Base-by-base conservation (phyloP, 2,113 vertebrate genomes). In the Sander lucioperca region DNA sequence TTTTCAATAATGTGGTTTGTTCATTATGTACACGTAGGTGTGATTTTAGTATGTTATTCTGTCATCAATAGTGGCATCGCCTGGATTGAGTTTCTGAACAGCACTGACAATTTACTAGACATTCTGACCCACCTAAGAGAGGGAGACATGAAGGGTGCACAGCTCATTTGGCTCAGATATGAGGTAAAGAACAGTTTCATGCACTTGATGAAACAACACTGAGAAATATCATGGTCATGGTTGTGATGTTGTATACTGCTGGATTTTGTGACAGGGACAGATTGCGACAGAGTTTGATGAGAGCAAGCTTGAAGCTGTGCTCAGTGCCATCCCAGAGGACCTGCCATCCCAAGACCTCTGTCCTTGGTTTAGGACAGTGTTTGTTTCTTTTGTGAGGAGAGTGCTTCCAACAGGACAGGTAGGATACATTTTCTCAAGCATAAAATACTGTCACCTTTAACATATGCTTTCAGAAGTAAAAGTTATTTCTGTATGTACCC, bases 41-140 rank as follows among this genome's bases (percentile, higher is more conserved):
- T 82, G n/a, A 39, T 75, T 75, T 77, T 16, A 11, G 5, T 57
- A 21, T 48, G 16, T 58, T 80, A 19, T 50, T 82, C 43, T 71
- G 12, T 77, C 11, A 10, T 82, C 23, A 33, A 25, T 21, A 99
- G 98, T 89, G 96, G 97, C 6, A 95, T 96, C 54, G 93, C 96
- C 86, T 99, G 98, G 98, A 97, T 96, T 77, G 97, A 98, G 83
- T 99, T 99, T 92, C 92, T 99, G 81, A 97, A 97, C 82, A 95
- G 93, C 0, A 93, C 94, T 45, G 96, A 99, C 67, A 75, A 94
- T 75, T 93, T 99, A 33, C 95, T 91, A 85, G 95, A 96, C 6
- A 91, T 99, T 62, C 86, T 97, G 36, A 80, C 72, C 36, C 96
- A 97, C 77, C 90, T 99, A 14, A 93, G 95, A 83, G 95, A 96